Conservation (phyloP, 2,797 vertebrate species). For the Gallinago nigripennis region DNA sequence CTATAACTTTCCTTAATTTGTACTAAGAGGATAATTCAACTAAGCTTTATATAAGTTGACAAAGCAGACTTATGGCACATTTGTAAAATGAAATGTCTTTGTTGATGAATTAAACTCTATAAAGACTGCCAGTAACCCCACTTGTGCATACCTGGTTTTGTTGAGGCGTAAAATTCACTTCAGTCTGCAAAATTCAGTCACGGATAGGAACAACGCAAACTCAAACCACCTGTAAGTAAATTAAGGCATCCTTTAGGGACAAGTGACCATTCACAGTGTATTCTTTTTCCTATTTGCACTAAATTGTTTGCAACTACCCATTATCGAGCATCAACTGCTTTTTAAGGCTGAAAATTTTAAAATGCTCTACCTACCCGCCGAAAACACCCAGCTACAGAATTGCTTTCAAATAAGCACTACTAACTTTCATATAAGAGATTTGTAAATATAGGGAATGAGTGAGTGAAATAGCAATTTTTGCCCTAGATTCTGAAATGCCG, state of each 20-base stretch:
- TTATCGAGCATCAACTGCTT: neutral
- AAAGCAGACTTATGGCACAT: neutral
- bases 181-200: neutral
- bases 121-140: neutral
- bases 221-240: neutral
- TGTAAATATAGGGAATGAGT: constrained; percentile 5
- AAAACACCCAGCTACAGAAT: neutral
- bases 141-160: neutral
- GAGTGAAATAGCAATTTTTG: neutral
- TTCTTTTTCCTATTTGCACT: neutral
- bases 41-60: neutral
- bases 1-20: neutral
- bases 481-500: neutral
- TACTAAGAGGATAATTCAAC: neutral
- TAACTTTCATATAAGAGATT: constrained; percentile 20
- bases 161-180: neutral
- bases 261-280: neutral
- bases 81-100: neutral
- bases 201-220: neutral
- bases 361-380: neutral
- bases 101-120: neutral
- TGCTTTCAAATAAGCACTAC: neutral
- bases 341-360: neutral
- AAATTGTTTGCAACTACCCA: neutral
- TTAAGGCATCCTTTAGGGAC: neutral